Percentiles rank a stretch among this genome's conserved stretches.
phyloP scores from a whole-genome alignment of 2,888 invertebrate species.

The Exephanes ischioxanthus region DNA sequence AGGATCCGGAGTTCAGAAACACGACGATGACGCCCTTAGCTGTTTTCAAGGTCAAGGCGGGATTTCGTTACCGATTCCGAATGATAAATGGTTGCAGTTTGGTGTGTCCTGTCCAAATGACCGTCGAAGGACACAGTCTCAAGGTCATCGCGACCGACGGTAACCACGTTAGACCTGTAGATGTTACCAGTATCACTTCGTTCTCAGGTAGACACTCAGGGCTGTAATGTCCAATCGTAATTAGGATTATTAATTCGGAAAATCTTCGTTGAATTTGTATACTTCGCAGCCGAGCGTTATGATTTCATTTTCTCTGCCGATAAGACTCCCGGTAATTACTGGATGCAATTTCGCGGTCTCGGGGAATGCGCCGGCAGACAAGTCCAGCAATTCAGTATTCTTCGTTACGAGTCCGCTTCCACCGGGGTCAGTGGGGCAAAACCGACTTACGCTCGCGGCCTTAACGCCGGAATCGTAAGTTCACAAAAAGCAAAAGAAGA shows the following conservation, averaged over 20 bases:
- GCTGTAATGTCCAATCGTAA: not conserved
- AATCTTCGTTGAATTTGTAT: not conserved
- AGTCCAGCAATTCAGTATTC: constrained; percentile 85
- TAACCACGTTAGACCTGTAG: constrained; percentile 86
- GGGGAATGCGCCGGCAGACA: constrained; percentile 83
- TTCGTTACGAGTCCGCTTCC: constrained; percentile 82
- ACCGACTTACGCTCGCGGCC: constrained; percentile 79
- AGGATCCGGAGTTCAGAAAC: constrained; percentile 71
- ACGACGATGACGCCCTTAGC: constrained; percentile 75
- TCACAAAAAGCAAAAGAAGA: constrained; percentile 79
- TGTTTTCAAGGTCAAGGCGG: constrained; percentile 82
- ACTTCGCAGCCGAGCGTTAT: constrained; percentile 87
- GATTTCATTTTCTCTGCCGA: constrained; percentile 87
- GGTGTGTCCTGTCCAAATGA: constrained; percentile 86
- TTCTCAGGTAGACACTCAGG: constrained; percentile 86
- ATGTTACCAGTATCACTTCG: constrained; percentile 83
- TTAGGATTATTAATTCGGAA: not conserved
- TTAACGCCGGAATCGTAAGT: constrained; percentile 82
- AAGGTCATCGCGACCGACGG: constrained; percentile 86
- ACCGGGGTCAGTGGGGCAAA: constrained; percentile 61
- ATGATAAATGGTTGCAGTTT: constrained; percentile 87
- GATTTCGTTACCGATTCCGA: constrained; percentile 86
- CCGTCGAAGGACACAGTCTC: constrained; percentile 86
- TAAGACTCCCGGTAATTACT: constrained; percentile 84
- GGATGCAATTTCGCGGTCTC: constrained; percentile 86